A percentile compares a stretch with the other conserved stretches of the same genome.
These are phyloP conservation scores for Gnathonemus echidnorhynchus DNA, from an alignment of 2,113 vertebrate species.

Conservation along the genomic window DNA sequence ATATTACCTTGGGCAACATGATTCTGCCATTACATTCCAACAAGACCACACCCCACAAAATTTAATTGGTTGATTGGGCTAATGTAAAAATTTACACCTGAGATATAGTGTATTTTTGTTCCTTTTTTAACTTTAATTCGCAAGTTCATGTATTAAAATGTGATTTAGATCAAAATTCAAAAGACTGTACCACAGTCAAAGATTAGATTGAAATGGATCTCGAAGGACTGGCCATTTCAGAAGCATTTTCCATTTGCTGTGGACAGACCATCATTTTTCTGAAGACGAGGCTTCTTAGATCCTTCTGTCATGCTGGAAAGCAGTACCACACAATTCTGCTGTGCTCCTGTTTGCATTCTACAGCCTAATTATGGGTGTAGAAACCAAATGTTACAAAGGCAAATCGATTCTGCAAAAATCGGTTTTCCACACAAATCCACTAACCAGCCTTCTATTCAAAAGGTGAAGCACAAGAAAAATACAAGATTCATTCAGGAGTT, in stretches of 20 bases:
- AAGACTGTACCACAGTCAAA: background rate
- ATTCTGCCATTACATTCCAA: background rate
- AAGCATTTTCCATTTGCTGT: background rate
- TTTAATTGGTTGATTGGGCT: background rate
- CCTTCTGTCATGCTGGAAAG: background rate
- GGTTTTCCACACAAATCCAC: background rate
- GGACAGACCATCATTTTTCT: background rate
- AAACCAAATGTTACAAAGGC: background rate
- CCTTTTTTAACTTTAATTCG: background rate
- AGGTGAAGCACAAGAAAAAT: background rate
- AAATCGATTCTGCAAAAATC: background rate
- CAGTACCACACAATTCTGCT: background rate
- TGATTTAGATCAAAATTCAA: background rate
- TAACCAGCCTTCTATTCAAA: background rate
- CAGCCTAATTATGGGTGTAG: background rate
- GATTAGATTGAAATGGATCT: background rate
- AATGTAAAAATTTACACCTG: background rate
- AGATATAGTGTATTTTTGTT: background rate
- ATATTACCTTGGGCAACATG: background rate
- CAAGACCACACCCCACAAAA: background rate
- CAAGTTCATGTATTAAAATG: background rate
- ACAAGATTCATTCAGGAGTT: background rate
- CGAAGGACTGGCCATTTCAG: background rate
- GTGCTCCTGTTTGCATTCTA: background rate
- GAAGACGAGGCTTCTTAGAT: background rate